phyloP scores from a whole-genome alignment of 2,113 vertebrate species.

The Crotalus tigris region DNA sequence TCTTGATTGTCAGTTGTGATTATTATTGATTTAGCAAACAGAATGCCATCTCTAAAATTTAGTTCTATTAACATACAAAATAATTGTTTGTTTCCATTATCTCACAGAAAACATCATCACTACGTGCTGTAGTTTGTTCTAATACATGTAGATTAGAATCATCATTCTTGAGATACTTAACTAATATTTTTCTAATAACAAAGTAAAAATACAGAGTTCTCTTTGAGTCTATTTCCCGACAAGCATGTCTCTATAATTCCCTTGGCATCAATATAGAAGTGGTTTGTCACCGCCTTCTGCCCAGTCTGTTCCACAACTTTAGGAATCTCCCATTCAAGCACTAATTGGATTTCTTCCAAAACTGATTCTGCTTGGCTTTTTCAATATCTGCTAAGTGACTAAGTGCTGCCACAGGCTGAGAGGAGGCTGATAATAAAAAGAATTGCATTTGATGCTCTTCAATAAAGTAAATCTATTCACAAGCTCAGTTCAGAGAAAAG shows the following conservation, averaged over 20 bases:
- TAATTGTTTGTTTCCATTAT: neutral
- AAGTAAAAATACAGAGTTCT: neutral
- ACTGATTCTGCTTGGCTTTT: neutral
- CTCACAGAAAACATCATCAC: rapidly evolving
- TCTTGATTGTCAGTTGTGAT: slow-evolving; percentile 72
- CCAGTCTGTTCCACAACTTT: neutral
- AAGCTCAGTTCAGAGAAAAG: slow-evolving; percentile 51
- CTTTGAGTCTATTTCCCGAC: neutral
- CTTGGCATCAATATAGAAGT: neutral
- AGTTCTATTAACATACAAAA: neutral
- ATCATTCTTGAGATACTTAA: neutral
- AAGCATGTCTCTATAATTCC: neutral
- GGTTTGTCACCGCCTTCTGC: neutral
- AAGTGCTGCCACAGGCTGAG: neutral
- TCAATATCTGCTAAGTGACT: neutral
- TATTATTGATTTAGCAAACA: slow-evolving; percentile 39
- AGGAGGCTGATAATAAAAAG: neutral
- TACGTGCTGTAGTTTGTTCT: neutral
- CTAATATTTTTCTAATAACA: neutral
- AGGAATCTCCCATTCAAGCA: neutral
- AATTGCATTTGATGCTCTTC: neutral
- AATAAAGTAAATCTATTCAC: slow-evolving; percentile 50
- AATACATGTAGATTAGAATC: neutral
- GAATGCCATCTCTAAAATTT: neutral
- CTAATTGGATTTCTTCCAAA: neutral